Evolutionary conservation across 2,113 vertebrate genomes (phyloP), one percentile per base, ranked within the genome.

Genomic region (Dipodomys ordii): DNA sequence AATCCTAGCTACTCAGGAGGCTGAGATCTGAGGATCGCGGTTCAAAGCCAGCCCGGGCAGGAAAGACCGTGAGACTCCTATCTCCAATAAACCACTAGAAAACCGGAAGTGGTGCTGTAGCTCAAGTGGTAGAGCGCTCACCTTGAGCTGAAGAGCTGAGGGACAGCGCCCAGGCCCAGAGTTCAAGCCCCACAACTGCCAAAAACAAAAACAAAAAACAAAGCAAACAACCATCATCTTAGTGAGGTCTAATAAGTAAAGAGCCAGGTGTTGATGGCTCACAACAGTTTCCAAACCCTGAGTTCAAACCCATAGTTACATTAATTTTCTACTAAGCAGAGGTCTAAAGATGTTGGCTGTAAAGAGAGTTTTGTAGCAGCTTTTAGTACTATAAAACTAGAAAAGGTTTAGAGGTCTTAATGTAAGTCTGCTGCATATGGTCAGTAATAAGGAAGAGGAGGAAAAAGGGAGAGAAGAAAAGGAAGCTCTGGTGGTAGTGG

Each of bases 361-460:
- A 79, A 49, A 87, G n/a, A 87, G 25, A 83, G 65, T 73, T 89
- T 91, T 94, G 44, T 65, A 74, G 30, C 78, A 72, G 28, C 57
- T 35, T 88, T 35, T 32, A 64, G 10, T 94, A 65, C 49, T 49
- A 49, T 49, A 49, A 49, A 49, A 49, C 49, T 49, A 49, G 9
- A 91, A 72, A 91, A 72, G 25, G 3, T 67, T 89, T 87, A 77
- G 39, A 77, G 23, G 65, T 30, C 2, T 73, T 92, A 35, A 18
- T 90, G 28, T 90, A 49, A 76, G 30, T 35, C 32, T 80, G 19
- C 53, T 94, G 28, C 67, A 72, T 80, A 90, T 68, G 79, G 22
- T 80, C 73, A n/a, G 5, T 93, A 88, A 78, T 46, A 76, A n/a
- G 27, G 27, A 64, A 84, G 32, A 28, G 60, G 16, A 79, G 28